Evolutionary conservation across 2,113 vertebrate species (phyloP).

Genomic region (Chloropsis hardwickii): DNA sequence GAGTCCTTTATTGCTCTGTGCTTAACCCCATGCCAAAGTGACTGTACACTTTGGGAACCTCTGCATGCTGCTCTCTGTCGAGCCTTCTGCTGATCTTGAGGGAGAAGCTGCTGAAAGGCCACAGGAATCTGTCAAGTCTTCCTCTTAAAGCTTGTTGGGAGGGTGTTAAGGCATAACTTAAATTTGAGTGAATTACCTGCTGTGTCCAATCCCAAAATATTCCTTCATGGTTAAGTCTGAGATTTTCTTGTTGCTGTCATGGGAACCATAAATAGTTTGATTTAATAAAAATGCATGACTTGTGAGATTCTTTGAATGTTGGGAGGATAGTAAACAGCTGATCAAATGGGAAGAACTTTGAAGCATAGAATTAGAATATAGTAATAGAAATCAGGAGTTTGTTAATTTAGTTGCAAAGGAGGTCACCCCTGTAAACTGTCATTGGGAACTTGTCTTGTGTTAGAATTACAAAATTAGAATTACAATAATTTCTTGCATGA

Average conservation of each 20-base stretch:
- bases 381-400: not conserved
- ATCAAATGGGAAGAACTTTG: not conserved
- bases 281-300: not conserved
- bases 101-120: not conserved
- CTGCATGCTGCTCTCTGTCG: accelerated
- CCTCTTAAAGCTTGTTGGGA: not conserved
- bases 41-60: not conserved
- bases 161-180: not conserved
- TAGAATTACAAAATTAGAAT: not conserved
- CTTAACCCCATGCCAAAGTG: not conserved
- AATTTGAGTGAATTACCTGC: not conserved
- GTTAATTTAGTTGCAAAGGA: not conserved
- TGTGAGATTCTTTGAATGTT: not conserved
- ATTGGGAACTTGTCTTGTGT: not conserved
- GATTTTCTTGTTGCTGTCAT: not conserved
- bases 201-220: not conserved
- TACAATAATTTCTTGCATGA: not conserved
- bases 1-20: not conserved
- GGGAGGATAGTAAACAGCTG: not conserved
- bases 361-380: not conserved
- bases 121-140: not conserved
- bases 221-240: not conserved
- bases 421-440: not conserved
- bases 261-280: not conserved
- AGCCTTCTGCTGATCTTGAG: not conserved